Conservation (phyloP, 2,113 vertebrate species). For the Anarrhichthys ocellatus region DNA sequence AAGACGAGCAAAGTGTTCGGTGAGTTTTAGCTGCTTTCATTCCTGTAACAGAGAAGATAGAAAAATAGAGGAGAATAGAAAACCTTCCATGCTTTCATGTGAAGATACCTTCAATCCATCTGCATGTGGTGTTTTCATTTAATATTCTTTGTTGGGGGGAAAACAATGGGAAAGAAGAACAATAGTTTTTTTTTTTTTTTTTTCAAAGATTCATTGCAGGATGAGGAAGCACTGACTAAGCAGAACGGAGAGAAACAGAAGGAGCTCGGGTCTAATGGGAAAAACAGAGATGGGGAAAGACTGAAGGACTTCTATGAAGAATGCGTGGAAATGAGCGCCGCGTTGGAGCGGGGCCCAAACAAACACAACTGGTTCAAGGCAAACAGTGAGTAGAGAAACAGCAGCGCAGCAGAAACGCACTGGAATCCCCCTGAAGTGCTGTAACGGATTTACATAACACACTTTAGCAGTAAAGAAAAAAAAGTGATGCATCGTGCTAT, state of each 20-base stretch:
- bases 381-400: conserved; percentile 82
- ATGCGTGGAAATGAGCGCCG: conserved; percentile 80
- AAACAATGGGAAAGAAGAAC: conserved; percentile 37
- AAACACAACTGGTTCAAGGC: conserved; percentile 83
- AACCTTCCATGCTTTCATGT: conserved; percentile 2
- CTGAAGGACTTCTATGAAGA: conserved; percentile 82
- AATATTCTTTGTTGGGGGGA: conserved; percentile 15
- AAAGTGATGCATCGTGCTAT: conserved; percentile 41
- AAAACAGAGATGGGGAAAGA: conserved; percentile 75
- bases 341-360: conserved; percentile 75
- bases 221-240: conserved; percentile 72
- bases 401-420: conserved; percentile 52
- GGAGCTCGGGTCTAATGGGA: conserved; percentile 69
- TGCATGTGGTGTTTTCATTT: conserved; percentile 56
- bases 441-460: conserved; percentile 71
- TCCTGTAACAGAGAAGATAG: background rate
- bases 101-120: conserved; percentile 14
- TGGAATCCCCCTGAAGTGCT: conserved; percentile 65
- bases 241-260: conserved; percentile 62
- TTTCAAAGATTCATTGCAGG: conserved; percentile 77
- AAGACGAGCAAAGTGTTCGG: conserved; percentile 40
- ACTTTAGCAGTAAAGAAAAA: conserved; percentile 17
- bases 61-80: conserved; percentile 12
- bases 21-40: conserved; percentile 50
- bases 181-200: conserved; percentile 47